phyloP scores from a whole-genome alignment of 2,797 vertebrate genomes.

The Chanos chanos region DNA sequence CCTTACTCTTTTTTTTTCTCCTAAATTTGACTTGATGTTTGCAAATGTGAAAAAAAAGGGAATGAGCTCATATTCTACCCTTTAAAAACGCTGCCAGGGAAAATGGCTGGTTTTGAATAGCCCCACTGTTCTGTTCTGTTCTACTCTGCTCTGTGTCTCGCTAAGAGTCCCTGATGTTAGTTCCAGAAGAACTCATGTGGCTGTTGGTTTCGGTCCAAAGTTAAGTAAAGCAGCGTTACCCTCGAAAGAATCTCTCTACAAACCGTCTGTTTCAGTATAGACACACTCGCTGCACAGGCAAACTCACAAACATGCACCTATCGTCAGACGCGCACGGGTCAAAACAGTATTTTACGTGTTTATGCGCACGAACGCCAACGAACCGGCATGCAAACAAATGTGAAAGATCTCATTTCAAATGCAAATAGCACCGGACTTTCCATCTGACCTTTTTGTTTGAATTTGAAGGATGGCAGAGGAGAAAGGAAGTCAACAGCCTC shows the following conservation, averaged over 20 bases:
- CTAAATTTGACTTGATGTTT: conserved; percentile 26
- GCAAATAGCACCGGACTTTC: conserved; percentile 8
- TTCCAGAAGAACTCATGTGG: conserved; percentile 59
- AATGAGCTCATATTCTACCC: conserved; percentile 59
- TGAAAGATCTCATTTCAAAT: conserved; percentile 29
- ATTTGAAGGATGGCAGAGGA: conserved; percentile 17
- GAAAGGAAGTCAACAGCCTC: conserved; percentile 40
- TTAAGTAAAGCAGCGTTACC: conserved; percentile 45
- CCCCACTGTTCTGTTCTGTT: conserved; percentile 64
- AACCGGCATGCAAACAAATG: too few relatives aligned
- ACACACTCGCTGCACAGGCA: conserved; percentile 39
- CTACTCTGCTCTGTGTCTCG: conserved; percentile 48
- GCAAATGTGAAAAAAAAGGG: conserved; percentile 34
- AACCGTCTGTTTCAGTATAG: conserved; percentile 50
- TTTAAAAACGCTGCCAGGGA: conserved; percentile 57
- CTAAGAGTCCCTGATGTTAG: conserved; percentile 45
- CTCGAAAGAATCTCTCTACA: conserved; percentile 27
- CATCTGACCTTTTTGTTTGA: conserved; percentile 2
- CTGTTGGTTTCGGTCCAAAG: conserved; percentile 62
- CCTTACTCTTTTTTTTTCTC: conserved; percentile 16
- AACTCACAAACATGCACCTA: conserved; percentile 6
- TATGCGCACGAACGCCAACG: too few relatives aligned
- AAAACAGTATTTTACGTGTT: conserved; percentile 5
- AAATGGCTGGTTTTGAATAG: conserved; percentile 69
- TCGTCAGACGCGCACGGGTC: background rate